Evolutionary conservation across 2,888 invertebrate genomes (phyloP).

Genomic region (Mythimna pallens): DNA sequence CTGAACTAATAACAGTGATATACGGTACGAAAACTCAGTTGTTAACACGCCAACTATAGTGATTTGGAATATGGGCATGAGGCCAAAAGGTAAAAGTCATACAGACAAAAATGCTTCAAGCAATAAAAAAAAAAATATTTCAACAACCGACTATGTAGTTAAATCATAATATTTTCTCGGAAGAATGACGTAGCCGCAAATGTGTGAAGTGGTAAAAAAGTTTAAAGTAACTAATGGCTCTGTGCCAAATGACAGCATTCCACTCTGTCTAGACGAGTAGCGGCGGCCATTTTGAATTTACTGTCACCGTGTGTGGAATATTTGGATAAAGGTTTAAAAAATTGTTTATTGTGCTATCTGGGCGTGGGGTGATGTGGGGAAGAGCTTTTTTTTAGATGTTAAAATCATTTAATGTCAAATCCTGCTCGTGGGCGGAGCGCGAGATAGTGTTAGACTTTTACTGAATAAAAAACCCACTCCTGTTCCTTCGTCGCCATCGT

Average conservation of each 20-base stretch:
- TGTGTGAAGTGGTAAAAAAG: slow-evolving; percentile 60
- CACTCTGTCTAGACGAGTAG: slow-evolving; percentile 66
- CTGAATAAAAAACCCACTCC: too few species aligned
- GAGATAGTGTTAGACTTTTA: too few species aligned
- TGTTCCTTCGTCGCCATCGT: too few species aligned
- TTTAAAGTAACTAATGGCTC: slow-evolving; percentile 62
- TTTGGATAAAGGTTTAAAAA: slow-evolving; percentile 11
- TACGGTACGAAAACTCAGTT: too few species aligned
- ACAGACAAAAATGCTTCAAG: neutral
- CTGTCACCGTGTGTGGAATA: slow-evolving; percentile 28
- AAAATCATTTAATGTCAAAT: too few species aligned
- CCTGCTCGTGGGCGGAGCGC: too few species aligned
- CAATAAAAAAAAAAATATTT: too few species aligned
- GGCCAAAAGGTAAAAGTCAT: too few species aligned
- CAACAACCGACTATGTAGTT: slow-evolving; percentile 15
- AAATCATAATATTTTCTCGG: slow-evolving; percentile 46
- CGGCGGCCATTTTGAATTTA: slow-evolving; percentile 48
- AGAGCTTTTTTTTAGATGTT: too few species aligned
- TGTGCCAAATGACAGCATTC: slow-evolving; percentile 66
- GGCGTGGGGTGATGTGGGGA: neutral
- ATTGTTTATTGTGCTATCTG: slow-evolving; percentile 5
- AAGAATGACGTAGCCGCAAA: slow-evolving; percentile 51
- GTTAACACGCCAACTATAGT: too few species aligned
- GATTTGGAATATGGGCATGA: too few species aligned
- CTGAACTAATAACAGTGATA: too few species aligned